A percentile compares a stretch with the other conserved stretches of the same genome.
phyloP scores from a whole-genome alignment of 2,888 invertebrate genomes.

The Meta bourneti region DNA sequence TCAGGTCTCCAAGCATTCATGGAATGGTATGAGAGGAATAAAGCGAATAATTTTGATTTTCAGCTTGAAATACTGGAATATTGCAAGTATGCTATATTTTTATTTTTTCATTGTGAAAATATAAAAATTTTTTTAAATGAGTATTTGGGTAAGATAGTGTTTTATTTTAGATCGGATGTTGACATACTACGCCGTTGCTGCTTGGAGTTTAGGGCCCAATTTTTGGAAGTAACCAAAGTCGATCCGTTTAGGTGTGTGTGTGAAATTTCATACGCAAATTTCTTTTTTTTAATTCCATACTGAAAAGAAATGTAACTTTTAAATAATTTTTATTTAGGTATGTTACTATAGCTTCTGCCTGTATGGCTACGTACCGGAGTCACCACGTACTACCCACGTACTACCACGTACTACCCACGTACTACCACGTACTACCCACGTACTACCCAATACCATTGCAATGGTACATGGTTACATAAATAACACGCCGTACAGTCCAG shows the following conservation, averaged over 20 bases:
- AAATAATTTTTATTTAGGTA: background rate
- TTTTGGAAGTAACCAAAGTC: background rate
- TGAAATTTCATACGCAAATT: no score
- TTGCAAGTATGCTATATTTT: background rate
- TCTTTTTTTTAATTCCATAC: background rate
- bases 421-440: conserved; percentile 7
- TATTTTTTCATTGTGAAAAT: background rate
- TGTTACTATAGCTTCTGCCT: no score
- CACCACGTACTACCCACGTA: background rate
- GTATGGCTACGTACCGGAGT: no score
- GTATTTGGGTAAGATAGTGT: background rate
- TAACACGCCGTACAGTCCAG: background rate
- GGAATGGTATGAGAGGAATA: background rate
- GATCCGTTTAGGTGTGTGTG: conserved; percentile 26
- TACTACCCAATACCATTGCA: background rate
- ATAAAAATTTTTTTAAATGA: background rate
- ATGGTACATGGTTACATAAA: conserved; percentile 27
- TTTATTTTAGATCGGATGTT: background rate
- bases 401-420: background rate
- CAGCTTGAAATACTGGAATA: background rate
- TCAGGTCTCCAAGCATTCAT: background rate
- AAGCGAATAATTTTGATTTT: conserved; percentile 1
- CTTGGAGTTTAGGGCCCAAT: conserved; percentile 5
- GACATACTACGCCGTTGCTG: conserved; percentile 9
- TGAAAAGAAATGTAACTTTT: background rate